These are phyloP conservation scores for Lepidurus arcticus DNA, from an alignment of 1,140 invertebrate genomes.

Conservation along the genomic window DNA sequence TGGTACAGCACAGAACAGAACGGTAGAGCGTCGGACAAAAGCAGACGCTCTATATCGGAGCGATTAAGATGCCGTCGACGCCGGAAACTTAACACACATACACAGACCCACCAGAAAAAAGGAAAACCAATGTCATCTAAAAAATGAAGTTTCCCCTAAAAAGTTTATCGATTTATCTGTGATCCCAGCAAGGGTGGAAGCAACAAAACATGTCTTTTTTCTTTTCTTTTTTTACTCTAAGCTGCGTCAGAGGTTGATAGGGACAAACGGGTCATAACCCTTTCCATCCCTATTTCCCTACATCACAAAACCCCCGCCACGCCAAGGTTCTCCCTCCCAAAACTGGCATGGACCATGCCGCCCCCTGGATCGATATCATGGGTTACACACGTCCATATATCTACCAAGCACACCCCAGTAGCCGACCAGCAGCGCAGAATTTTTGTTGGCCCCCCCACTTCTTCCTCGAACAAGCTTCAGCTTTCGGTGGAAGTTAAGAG, in stretches of 20 bases:
- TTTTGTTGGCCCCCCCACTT: too few species aligned
- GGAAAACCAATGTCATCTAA: background rate
- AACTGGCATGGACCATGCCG: background rate
- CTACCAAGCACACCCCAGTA: background rate
- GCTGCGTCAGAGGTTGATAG: constrained; percentile 13
- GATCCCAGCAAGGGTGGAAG: background rate
- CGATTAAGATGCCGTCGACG: constrained; percentile 13
- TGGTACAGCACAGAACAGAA: background rate
- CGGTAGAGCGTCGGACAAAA: background rate
- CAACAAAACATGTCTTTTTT: background rate
- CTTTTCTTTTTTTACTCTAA: constrained; percentile 8
- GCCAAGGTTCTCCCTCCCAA: background rate
- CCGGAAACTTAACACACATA: background rate
- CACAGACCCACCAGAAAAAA: background rate
- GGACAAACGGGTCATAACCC: constrained; percentile 20
- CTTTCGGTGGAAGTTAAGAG: background rate
- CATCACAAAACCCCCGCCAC: background rate
- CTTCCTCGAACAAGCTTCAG: background rate
- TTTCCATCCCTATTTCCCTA: background rate
- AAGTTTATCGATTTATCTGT: background rate
- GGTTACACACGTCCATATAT: background rate
- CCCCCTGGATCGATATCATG: background rate
- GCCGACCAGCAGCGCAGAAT: background rate
- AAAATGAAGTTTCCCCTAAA: background rate
- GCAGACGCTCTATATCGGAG: background rate